phyloP scores from a whole-genome alignment of 2,797 vertebrate genomes.

The Danio albolineatus region DNA sequence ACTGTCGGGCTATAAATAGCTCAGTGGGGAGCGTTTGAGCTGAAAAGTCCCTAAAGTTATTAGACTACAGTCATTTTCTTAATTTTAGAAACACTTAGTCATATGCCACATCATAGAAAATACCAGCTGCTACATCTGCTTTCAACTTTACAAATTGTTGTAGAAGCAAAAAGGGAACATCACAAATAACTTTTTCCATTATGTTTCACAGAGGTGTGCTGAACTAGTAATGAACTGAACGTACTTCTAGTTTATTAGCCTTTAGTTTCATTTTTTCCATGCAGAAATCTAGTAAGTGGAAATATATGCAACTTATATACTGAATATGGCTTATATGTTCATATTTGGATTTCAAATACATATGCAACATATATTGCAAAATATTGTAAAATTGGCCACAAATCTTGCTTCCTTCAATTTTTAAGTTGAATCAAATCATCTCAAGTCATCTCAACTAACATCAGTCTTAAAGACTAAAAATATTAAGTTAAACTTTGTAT shows the following conservation, averaged over 20 bases:
- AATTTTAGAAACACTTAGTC: slow-evolving; percentile 53
- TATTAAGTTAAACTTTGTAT: too few relatives aligned
- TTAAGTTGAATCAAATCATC: too few relatives aligned
- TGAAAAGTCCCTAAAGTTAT: slow-evolving; percentile 48
- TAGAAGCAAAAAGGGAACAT: slow-evolving; percentile 7
- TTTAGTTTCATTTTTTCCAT: neutral
- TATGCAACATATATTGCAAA: too few relatives aligned
- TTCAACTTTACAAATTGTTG: slow-evolving; percentile 30
- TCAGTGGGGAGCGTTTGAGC: neutral
- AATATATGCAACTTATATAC: too few relatives aligned
- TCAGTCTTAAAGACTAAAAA: too few relatives aligned
- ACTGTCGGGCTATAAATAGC: slow-evolving; percentile 12
- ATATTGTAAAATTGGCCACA: too few relatives aligned
- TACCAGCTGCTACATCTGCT: slow-evolving; percentile 44
- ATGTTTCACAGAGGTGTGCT: neutral
- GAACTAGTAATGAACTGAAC: neutral
- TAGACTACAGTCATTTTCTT: slow-evolving; percentile 44
- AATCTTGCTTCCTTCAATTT: too few relatives aligned
- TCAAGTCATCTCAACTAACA: too few relatives aligned
- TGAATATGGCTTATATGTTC: too few relatives aligned
- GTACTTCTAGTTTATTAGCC: neutral
- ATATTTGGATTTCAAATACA: too few relatives aligned
- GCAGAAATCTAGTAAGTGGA: too few relatives aligned
- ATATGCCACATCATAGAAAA: slow-evolving; percentile 45
- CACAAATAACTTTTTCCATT: neutral